Evolutionary conservation across 2,113 vertebrate species (phyloP).

Genomic region (Neomonachus schauinslandi): DNA sequence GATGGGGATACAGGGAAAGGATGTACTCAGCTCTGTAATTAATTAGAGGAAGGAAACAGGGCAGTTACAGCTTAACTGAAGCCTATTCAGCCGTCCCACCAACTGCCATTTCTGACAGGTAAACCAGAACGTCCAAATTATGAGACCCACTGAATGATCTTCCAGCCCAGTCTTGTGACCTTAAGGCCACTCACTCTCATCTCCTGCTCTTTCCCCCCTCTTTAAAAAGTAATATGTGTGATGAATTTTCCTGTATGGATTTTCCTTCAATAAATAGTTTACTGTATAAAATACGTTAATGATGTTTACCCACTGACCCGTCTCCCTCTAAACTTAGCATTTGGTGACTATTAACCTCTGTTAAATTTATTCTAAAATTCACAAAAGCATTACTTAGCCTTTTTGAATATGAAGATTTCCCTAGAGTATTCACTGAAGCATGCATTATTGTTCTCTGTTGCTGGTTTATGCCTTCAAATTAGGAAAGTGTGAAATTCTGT

Average conservation of each 20-base stretch:
- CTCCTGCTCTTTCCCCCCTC: background rate
- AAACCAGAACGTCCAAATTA: conserved; percentile 16
- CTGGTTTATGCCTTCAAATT: conserved; percentile 28
- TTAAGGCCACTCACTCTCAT: background rate
- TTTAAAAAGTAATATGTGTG: conserved; percentile 22
- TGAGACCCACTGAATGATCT: background rate
- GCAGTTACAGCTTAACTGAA: conserved; percentile 41
- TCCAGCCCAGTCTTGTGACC: background rate
- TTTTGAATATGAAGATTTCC: conserved; percentile 25
- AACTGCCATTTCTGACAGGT: conserved; percentile 17
- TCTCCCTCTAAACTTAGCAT: conserved; percentile 23
- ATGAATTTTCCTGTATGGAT: conserved; percentile 35
- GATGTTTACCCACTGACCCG: conserved; percentile 25
- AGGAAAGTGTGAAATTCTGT: conserved; percentile 56
- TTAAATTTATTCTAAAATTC: conserved; percentile 56
- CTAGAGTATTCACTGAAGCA: background rate
- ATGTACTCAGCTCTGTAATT: conserved; percentile 64
- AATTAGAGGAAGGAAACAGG: conserved; percentile 68
- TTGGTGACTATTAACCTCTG: conserved; percentile 43
- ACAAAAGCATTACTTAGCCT: background rate
- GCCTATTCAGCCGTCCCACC: background rate
- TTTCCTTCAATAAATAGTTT: conserved; percentile 52
- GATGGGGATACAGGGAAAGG: conserved; percentile 57
- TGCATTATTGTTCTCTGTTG: conserved; percentile 14
- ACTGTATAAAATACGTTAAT: conserved; percentile 51